Evolutionary conservation across 2,888 invertebrate genomes (phyloP), one percentile per base, ranked within the genome.

Genomic region (Andrena fulva): DNA sequence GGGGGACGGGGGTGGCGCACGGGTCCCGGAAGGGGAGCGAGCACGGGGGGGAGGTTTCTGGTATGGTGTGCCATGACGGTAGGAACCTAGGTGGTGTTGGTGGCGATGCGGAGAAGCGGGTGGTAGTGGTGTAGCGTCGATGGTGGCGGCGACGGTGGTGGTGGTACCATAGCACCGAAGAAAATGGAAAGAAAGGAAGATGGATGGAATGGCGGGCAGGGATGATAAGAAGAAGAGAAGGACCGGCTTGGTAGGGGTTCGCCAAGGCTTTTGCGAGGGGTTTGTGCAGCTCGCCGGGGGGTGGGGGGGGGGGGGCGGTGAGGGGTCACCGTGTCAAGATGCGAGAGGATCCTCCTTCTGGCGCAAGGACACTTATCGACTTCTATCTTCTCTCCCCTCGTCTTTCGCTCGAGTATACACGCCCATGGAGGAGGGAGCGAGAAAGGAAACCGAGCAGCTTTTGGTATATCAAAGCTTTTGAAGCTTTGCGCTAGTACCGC

Each of bases 11-110:
- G 94, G 94, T 91, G 89, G 95, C 94, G 95, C 96, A 96, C 96
- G 95, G 95, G 92, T 95, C 95, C 95, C 95, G 95, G 94, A 94
- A 94, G 94, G 94, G 94, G 94, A 94, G 94, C 82, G 85, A 85
- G 68, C 82, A 77, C 54, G 20, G 20, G 73, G 73, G 82, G 80
- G 82, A 80, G 85, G 82, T 75, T 85, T 77, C 87, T 88, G 89
- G 87, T 88, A 88, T 88, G 89, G 89, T 88, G 85, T 87, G 81
- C 88, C 82, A 85, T 87, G 85, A 80, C 80, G 84, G 80, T 77
- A 42, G 82, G 71, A 80, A 56, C 54, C 60, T 71, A 64, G 70
- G 66, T 67, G 68, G 80, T 74, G 80, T 74, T 66, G 64, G 82
- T 80, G 72, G 68, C 66, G 78, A 78, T 80, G 82, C 64, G 56